Evolutionary conservation across 1,140 invertebrate genomes (phyloP).

Genomic region (Armadillidium nasatum): DNA sequence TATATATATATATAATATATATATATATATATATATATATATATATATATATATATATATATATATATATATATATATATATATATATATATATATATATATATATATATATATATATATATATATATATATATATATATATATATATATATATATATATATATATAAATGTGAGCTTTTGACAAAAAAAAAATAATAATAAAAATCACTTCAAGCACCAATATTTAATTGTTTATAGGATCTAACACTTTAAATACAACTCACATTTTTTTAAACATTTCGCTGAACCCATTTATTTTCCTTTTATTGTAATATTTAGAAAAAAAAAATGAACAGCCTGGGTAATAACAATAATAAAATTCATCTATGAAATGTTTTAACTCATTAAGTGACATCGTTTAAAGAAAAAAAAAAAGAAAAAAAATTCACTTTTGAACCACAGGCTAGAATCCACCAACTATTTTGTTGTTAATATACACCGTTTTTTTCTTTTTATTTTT

Average conservation of each 20-base stretch:
- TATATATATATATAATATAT: neutral
- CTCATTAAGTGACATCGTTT: too few relatives aligned
- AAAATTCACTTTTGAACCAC: too few relatives aligned
- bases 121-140: neutral
- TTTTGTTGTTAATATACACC: too few relatives aligned
- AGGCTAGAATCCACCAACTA: too few relatives aligned
- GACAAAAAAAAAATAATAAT: neutral
- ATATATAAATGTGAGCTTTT: neutral
- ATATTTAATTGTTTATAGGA: neutral
- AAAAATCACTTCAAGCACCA: neutral
- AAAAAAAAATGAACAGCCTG: neutral
- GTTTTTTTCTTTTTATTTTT: too few relatives aligned
- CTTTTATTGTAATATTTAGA: neutral
- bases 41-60: neutral
- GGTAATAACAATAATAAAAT: neutral
- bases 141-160: neutral
- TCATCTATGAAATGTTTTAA: neutral
- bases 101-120: neutral
- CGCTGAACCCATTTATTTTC: too few relatives aligned
- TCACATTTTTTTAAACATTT: too few relatives aligned
- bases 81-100: too few relatives aligned
- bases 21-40: neutral
- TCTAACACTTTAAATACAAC: neutral
- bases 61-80: too few relatives aligned
- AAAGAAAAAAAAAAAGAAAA: too few relatives aligned